Conservation (phyloP, 2,888 invertebrate species). For the Tortrix viridana region DNA sequence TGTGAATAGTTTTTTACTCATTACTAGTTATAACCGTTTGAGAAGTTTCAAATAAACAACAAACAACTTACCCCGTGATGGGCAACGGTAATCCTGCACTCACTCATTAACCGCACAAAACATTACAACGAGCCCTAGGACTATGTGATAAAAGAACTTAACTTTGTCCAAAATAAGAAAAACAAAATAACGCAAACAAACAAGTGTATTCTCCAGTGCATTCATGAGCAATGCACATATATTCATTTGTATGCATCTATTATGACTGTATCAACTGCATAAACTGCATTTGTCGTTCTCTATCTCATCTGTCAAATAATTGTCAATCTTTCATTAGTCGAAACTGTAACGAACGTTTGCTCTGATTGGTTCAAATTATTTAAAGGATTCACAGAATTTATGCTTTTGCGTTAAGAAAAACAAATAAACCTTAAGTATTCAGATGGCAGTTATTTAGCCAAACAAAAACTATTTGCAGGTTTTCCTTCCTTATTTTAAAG, state of each 20-base stretch:
- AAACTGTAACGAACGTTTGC: neutral
- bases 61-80: conserved; percentile 39
- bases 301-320: conserved; percentile 8
- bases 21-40: conserved; percentile 41
- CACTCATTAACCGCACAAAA: conserved; percentile 17
- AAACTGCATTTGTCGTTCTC: conserved; percentile 33
- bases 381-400: neutral
- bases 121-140: conserved; percentile 21
- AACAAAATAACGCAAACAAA: conserved; percentile 36
- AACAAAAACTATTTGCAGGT: neutral
- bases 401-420: neutral
- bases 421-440: neutral
- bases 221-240: conserved; percentile 33
- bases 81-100: conserved; percentile 29
- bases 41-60: conserved; percentile 41
- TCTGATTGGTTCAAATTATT: conserved; percentile 10
- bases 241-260: conserved; percentile 27
- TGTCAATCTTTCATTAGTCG: neutral
- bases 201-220: conserved; percentile 27
- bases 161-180: conserved; percentile 23
- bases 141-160: conserved; percentile 21
- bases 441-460: conserved; percentile 16
- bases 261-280: conserved; percentile 35
- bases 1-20: conserved; percentile 24
- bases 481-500: too few species aligned